Evolutionary conservation across 2,888 invertebrate species (phyloP), one percentile per base, ranked within the genome.

Genomic region (Pristionchus fissidentatus): DNA sequence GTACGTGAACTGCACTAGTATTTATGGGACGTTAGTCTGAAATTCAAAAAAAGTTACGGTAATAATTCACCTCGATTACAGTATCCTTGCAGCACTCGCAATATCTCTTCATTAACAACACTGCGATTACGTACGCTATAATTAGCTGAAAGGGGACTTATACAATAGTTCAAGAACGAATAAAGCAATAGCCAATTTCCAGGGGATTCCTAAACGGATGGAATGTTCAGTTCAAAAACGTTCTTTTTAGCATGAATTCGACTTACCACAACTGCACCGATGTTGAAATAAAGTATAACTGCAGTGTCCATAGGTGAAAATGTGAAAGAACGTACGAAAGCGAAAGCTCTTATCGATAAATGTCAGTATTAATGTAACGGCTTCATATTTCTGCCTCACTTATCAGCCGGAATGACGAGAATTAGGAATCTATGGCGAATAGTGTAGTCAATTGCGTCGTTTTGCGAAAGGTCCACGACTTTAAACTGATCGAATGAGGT

Each of bases 221-320:
- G 19, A 66, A 66, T 35, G 7, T n/a, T n/a, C 32, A 62, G 13
- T 13, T 35, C 35, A 15, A 62, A 15, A 35, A 62, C 32, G 10
- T n/a, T n/a, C n/a, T n/a, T n/a, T n/a, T n/a, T n/a, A n/a, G n/a
- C n/a, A n/a, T n/a, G n/a, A n/a, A n/a, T n/a, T n/a, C n/a, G 38
- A 3, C 70, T 43, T 10, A 70, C 70, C 43, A 70, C 70, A 13
- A 70, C 70, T 5, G 70, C 70, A 26, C 70, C 70, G 13, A 70
- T 26, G 26, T 41, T 41, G 43, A 70, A 70, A 5, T 70, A 70
- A 41, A 70, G 38, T 22, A 70, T 3, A 5, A 70, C 70, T 7
- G 32, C 38, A 26, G n/a, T n/a, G 26, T 70, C 70, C 5, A 70
- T 35, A 26, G 8, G 46, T 10, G 7, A 46, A 46, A 10, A 46